These are phyloP conservation scores for Opisthocomus hoazin DNA, from an alignment of 2,113 vertebrate species.

Conservation along the genomic window DNA sequence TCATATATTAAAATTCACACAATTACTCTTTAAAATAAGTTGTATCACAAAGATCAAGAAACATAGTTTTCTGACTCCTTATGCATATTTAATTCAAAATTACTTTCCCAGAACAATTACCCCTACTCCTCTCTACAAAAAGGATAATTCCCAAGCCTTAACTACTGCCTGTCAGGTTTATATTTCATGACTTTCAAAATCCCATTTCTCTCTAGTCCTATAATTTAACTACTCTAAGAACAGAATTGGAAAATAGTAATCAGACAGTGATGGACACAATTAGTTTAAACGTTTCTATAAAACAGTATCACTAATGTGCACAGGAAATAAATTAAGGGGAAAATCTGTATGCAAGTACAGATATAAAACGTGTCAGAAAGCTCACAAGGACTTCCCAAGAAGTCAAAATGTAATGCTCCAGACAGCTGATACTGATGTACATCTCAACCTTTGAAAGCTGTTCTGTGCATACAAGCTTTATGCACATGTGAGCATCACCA, in stretches of 20 bases:
- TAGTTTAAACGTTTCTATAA: background rate
- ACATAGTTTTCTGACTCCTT: background rate
- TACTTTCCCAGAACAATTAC: background rate
- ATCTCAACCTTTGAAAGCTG: background rate
- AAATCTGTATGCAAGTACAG: background rate
- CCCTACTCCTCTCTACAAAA: background rate
- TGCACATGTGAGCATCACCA: rapidly evolving
- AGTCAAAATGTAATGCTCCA: background rate
- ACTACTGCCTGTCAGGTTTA: background rate
- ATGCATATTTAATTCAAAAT: background rate
- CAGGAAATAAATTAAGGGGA: background rate
- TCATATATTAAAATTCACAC: background rate
- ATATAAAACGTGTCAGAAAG: background rate
- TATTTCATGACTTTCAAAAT: background rate
- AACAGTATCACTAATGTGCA: background rate
- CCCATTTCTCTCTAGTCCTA: background rate
- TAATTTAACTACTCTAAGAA: background rate
- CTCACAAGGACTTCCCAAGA: background rate
- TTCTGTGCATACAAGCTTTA: background rate
- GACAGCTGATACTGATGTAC: background rate
- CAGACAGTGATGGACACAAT: background rate
- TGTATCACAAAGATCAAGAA: background rate
- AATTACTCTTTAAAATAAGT: background rate
- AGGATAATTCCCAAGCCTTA: background rate
- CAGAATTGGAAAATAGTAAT: background rate